Base-by-base conservation (phyloP, 2,888 invertebrate genomes). In the Cryptocephalus moraei region DNA sequence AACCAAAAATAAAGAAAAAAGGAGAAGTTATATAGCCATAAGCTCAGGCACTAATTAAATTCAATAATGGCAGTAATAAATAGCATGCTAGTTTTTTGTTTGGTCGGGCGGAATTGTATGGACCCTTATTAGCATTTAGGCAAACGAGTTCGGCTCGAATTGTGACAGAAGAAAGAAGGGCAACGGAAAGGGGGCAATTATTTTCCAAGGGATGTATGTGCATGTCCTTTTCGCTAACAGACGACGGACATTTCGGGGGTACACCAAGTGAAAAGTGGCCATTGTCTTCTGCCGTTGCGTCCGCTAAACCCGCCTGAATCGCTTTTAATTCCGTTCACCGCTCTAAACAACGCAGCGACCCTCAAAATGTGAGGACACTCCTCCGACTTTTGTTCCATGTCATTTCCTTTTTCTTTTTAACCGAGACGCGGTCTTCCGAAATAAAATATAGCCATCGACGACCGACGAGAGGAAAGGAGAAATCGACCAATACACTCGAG, bases 261-360 rank as follows among this genome's bases (percentile, higher is more conserved):
- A 67, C 66, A 66, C 65, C 67, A 67, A 67, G 64, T 64, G 66
- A 67, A 67, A 64, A 65, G 65, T 63, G 63, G 63, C 67, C 68
- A 70, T 70, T 69, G 70, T 70, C 66, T 70, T 68, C 68, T 9
- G 32, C 22, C n/a, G n/a, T n/a, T 13, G 31, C 42, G 32, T 6
- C 32, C 42, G 42, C 22, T 32, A 32, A n/a, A 42, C 41, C 13
- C 11, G 40, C n/a, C 14, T 40, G 14, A 40, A 40, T 40, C 8
- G 11, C 10, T 13, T 40, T 40, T n/a, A 13, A 40, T 51, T 51
- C 49, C 47, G 46, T 48, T 44, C 46, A 53, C 51, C 56, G 53
- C 48, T 54, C 44, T 43, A 49, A 50, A 50, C 39, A 47, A 36
- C 46, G 49, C 60, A 56, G 58, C 40, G 55, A 48, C 45, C 33